phyloP scores from a whole-genome alignment of 2,888 invertebrate genomes.

The Andrena dorsata region DNA sequence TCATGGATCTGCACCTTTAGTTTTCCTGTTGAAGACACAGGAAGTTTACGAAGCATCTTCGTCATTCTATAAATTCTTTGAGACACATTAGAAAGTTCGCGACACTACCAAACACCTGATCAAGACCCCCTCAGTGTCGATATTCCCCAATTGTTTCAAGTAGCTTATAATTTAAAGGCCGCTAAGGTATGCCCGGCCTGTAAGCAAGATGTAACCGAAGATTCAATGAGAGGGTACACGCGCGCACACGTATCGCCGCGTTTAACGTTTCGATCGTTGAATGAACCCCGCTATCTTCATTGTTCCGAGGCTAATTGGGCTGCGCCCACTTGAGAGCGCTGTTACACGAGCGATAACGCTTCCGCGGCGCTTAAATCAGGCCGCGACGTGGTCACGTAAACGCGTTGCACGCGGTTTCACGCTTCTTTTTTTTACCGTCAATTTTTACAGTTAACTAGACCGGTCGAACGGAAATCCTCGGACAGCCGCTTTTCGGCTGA shows the following conservation, averaged over 20 bases:
- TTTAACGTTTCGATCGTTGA: slow-evolving; percentile 50
- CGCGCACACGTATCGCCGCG: slow-evolving; percentile 38
- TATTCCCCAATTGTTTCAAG: slow-evolving; percentile 23
- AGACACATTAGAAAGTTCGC: not conserved
- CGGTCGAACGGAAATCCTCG: not conserved
- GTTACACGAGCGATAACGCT: slow-evolving; percentile 58
- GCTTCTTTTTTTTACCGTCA: slow-evolving; percentile 17
- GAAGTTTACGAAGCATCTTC: too few species aligned
- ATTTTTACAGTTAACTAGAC: slow-evolving; percentile 52
- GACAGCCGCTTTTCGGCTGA: not conserved
- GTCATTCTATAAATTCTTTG: too few species aligned
- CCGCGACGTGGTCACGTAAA: slow-evolving; percentile 59
- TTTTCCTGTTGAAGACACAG: too few species aligned
- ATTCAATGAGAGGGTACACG: slow-evolving; percentile 33
- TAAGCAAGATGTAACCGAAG: slow-evolving; percentile 43
- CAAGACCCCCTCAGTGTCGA: not conserved
- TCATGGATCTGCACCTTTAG: too few species aligned
- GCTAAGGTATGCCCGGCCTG: slow-evolving; percentile 13
- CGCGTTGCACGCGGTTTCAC: slow-evolving; percentile 46
- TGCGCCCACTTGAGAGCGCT: slow-evolving; percentile 64
- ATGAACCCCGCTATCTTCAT: slow-evolving; percentile 57
- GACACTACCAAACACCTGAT: too few species aligned
- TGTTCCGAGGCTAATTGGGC: slow-evolving; percentile 67
- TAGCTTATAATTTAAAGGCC: slow-evolving; percentile 19
- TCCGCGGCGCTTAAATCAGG: slow-evolving; percentile 63